phyloP scores from a whole-genome alignment of 1,140 invertebrate genomes.

The Formica exsecta region DNA sequence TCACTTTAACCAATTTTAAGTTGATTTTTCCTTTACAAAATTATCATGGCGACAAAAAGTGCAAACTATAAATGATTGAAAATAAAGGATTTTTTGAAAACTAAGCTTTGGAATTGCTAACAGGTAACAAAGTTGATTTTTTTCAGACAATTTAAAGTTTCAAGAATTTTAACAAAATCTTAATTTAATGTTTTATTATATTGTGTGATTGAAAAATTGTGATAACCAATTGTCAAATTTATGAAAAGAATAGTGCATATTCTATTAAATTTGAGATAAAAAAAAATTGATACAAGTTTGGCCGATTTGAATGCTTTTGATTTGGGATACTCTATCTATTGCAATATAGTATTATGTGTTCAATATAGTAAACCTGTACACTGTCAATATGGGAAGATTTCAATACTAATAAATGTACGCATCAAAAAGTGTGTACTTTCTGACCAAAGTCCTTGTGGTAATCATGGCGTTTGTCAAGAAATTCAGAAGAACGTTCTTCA shows the following conservation, averaged over 20 bases:
- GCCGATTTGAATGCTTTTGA: not conserved
- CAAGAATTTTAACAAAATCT: not conserved
- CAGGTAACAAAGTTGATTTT: not conserved
- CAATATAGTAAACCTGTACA: constrained; percentile 76
- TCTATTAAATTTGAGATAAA: not conserved
- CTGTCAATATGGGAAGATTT: constrained; percentile 85
- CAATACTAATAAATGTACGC: constrained; percentile 87
- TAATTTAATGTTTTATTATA: not conserved
- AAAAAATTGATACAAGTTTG: not conserved
- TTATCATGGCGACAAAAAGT: not conserved
- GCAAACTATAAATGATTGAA: not conserved
- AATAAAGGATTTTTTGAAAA: not conserved
- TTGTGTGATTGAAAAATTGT: too few species aligned
- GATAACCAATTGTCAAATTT: not conserved
- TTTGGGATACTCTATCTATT: not conserved
- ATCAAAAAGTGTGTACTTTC: constrained; percentile 85
- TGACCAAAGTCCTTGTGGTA: constrained; percentile 85
- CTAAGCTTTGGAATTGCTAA: too few species aligned
- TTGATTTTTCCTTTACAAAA: not conserved
- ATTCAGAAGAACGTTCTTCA: constrained; percentile 86
- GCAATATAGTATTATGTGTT: not conserved
- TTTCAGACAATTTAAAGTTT: not conserved
- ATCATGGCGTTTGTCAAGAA: constrained; percentile 86
- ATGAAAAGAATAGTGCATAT: not conserved
- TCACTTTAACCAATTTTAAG: not conserved